Conservation (phyloP, 2,888 invertebrate species). For the Drosophila quinaria region DNA sequence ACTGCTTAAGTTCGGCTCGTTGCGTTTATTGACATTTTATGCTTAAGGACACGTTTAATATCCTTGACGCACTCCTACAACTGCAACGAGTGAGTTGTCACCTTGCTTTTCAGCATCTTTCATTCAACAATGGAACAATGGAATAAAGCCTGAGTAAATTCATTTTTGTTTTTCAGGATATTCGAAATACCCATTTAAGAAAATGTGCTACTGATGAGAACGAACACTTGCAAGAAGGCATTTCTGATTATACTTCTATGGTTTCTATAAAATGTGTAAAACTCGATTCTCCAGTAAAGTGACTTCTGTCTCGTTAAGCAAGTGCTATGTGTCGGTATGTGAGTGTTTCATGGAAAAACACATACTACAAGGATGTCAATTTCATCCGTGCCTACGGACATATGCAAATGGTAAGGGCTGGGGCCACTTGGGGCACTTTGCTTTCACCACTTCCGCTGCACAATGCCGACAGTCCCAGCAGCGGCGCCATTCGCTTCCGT, state of each 20-base stretch:
- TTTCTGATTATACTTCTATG: not conserved
- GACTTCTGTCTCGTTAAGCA: conserved; percentile 22
- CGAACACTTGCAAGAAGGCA: conserved; percentile 7
- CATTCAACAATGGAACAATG: conserved; percentile 4
- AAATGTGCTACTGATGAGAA: conserved; percentile 16
- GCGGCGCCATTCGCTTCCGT: conserved; percentile 72
- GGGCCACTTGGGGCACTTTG: conserved; percentile 48
- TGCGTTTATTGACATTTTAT: conserved; percentile 78
- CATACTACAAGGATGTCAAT: conserved; percentile 27
- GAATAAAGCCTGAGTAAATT: not conserved
- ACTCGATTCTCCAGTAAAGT: conserved; percentile 38
- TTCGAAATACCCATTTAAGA: conserved; percentile 1
- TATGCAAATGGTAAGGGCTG: conserved; percentile 63
- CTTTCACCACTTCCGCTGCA: conserved; percentile 70
- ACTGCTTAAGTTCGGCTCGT: conserved; percentile 68
- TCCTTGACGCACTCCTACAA: conserved; percentile 42
- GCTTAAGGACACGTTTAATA: conserved; percentile 79
- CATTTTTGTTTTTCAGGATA: conserved; percentile 1
- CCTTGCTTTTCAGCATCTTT: not conserved
- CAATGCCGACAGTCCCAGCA: conserved; percentile 57
- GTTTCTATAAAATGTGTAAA: conserved; percentile 16
- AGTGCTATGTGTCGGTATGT: conserved; percentile 5
- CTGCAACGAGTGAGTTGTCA: conserved; percentile 3
- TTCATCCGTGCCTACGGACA: conserved; percentile 25
- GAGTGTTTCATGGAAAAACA: conserved; percentile 24